Conservation (phyloP, 2,113 vertebrate genomes). For the Furnarius figulus region DNA sequence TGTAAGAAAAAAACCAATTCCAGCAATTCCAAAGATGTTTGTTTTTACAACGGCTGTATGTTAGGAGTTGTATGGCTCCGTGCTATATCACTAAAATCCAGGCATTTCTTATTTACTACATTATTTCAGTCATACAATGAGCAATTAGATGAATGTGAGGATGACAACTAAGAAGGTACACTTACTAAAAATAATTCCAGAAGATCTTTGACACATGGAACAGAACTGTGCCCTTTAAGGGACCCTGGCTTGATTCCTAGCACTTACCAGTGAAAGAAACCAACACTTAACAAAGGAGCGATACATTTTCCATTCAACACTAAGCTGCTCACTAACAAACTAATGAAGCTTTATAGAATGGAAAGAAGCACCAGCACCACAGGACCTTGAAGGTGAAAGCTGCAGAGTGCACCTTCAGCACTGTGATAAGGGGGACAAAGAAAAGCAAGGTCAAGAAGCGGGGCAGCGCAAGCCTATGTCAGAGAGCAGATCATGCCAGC, state of each 20-base stretch:
- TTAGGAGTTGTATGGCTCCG: not conserved
- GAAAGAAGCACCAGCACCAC: not conserved
- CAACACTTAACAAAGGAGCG: not conserved
- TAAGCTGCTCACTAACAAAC: not conserved
- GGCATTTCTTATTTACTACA: not conserved
- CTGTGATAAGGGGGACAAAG: not conserved
- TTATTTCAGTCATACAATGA: not conserved
- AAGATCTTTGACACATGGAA: not conserved
- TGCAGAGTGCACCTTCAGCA: not conserved
- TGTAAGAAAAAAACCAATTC: not conserved
- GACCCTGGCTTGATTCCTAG: not conserved
- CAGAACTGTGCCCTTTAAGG: not conserved
- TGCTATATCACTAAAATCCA: not conserved
- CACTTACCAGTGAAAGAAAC: accelerated
- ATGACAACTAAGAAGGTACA: not conserved
- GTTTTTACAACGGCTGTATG: not conserved
- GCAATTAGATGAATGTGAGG: not conserved
- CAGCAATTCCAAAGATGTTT: not conserved
- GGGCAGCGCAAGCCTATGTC: not conserved
- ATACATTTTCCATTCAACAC: not conserved
- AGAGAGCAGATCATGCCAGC: not conserved
- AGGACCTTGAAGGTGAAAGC: not conserved
- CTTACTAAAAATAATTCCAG: not conserved
- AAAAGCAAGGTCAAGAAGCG: slow-evolving; percentile 21
- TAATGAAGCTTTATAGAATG: not conserved